Conservation (phyloP, 2,888 invertebrate species). For the Drosophila putrida region DNA sequence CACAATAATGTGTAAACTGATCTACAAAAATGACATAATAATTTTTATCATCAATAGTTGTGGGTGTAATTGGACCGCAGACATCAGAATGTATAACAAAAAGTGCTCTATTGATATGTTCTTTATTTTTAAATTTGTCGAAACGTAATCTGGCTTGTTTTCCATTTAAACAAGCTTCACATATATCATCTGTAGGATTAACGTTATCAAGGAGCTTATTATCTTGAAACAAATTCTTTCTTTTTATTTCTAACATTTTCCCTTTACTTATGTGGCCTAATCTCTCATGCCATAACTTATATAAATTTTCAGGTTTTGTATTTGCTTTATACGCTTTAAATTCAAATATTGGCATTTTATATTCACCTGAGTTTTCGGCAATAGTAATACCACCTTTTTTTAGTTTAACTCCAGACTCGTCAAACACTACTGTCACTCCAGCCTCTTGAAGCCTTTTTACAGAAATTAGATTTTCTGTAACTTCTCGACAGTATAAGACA, state of each 20-base stretch:
- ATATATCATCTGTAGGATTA: neutral
- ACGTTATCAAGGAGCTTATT: neutral
- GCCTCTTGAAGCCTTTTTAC: slow-evolving; percentile 11
- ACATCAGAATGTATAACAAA: no score
- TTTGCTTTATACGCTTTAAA: neutral
- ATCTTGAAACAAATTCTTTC: slow-evolving; percentile 1
- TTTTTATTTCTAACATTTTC: neutral
- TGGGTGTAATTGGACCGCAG: no score
- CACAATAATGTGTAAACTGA: no score
- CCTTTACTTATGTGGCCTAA: neutral
- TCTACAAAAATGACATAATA: no score
- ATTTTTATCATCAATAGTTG: no score
- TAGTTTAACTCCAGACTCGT: slow-evolving; percentile 8
- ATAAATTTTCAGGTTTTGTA: slow-evolving; percentile 5
- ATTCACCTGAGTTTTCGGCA: slow-evolving; percentile 10
- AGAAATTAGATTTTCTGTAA: neutral
- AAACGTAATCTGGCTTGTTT: no score
- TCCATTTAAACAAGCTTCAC: neutral
- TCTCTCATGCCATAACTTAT: slow-evolving; percentile 8
- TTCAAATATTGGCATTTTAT: neutral
- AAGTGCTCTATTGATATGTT: no score
- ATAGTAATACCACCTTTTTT: slow-evolving; percentile 11
- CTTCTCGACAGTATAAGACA: neutral
- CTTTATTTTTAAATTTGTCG: no score
- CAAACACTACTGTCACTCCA: slow-evolving; percentile 10